Conservation (phyloP, 2,888 invertebrate genomes). For the Tillus elongatus region DNA sequence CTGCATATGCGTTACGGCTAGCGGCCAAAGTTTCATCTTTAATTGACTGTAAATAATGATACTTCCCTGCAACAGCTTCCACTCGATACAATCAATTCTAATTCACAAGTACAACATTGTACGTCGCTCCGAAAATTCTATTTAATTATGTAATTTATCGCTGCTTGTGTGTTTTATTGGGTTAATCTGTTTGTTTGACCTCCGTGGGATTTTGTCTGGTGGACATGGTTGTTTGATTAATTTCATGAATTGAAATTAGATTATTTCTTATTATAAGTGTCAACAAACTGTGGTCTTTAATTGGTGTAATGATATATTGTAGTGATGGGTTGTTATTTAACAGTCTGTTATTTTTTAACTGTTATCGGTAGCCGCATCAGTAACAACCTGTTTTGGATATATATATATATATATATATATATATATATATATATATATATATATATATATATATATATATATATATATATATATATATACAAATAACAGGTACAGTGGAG, state of each 20-base stretch:
- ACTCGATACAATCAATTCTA: constrained; percentile 3
- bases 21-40: not conserved
- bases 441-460: no score
- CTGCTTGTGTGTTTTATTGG: not conserved
- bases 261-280: no score
- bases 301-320: no score
- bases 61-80: not conserved
- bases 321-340: no score
- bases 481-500: no score
- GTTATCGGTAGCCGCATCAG: no score
- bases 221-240: not conserved
- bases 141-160: constrained; percentile 1
- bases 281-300: no score
- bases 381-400: no score
- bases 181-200: constrained; percentile 2
- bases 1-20: not conserved
- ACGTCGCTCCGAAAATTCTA: not conserved
- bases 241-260: not conserved
- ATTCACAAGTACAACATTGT: not conserved
- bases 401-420: no score
- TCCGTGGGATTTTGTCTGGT: not conserved
- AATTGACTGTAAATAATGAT: not conserved
- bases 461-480: no score
- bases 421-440: no score
- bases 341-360: no score